Conservation (phyloP, 1,140 invertebrate genomes). For the Orius insidiosus region DNA sequence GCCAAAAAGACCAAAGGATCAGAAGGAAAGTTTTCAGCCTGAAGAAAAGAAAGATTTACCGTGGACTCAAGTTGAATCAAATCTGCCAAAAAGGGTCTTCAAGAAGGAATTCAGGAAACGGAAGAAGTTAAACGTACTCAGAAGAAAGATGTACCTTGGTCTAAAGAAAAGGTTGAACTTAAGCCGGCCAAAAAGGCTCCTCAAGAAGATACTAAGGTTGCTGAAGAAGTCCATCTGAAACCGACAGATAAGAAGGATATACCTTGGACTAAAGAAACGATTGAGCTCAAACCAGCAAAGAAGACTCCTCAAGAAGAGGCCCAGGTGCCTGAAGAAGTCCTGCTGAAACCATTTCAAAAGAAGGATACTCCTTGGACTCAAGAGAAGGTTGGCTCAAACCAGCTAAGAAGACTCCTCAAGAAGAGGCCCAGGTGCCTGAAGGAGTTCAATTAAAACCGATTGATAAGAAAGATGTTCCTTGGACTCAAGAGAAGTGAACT, state of each 20-base stretch:
- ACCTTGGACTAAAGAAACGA: constrained; percentile 11
- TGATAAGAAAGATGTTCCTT: constrained; percentile 18
- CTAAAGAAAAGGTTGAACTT: constrained; percentile 19
- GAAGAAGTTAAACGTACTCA: too few species aligned
- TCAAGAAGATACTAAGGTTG: too few species aligned
- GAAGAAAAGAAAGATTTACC: not conserved
- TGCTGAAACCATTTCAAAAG: constrained; percentile 15
- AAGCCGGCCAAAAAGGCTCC: constrained; percentile 20
- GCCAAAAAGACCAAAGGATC: constrained; percentile 24
- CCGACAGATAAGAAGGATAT: too few species aligned
- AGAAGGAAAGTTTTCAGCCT: too few species aligned
- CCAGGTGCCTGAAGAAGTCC: constrained; percentile 20
- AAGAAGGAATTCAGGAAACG: too few species aligned
- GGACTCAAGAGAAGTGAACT: constrained; percentile 25
- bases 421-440: not conserved
- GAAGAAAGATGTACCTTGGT: too few species aligned
- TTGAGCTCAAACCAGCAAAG: too few species aligned
- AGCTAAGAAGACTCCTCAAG: not conserved
- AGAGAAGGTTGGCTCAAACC: constrained; percentile 13
- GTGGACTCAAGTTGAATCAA: too few species aligned
- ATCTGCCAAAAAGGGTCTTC: too few species aligned
- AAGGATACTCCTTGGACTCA: constrained; percentile 13
- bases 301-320: too few species aligned
- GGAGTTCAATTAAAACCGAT: not conserved
- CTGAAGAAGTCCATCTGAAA: too few species aligned